Base-by-base conservation (phyloP, 2,888 invertebrate genomes). In the Hoplodrina blanda region DNA sequence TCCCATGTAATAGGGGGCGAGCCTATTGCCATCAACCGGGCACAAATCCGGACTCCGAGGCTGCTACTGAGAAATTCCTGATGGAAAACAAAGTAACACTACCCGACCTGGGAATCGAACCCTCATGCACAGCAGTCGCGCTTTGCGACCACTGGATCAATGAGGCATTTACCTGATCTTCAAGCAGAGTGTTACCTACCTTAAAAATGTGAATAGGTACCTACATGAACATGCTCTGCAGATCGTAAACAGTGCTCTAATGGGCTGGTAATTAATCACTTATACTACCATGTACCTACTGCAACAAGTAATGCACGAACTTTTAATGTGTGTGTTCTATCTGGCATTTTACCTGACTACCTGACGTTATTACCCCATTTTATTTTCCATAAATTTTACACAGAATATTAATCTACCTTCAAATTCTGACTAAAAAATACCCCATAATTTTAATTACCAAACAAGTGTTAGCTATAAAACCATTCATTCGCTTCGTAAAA, bases 371-470 rank as follows among this genome's bases (percentile, higher is more conserved):
- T 59, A 50, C 41, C 13, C 33, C 50, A 37, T 60, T 74, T 62
- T 46, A 62, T 70, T 46, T 69, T 59, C 49, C 25, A 76, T 62
- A 69, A 75, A 69, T 69, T 61, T 49, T 20, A 53, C 56, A 52
- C 20, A 4, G 57, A 72, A 76, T 72, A 66, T 76, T 62, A 72
- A 73, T 78, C 56, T 46, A 57, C 37, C 61, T 62, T 62, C 25
- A 57, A 68, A 63, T 73, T 66, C 50, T 62, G 77, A 66, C 54
- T 54, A 76, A 80, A 63, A 80, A 84, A 77, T 78, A 69, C 78
- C 82, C 62, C 83, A 82, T 87, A 83, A 79, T 82, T 88, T 87
- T 85, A 84, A 88, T 88, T 86, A 81, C 77, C 67, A 69, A 76
- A 85, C 83, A 84, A 83, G 81, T 74, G 75, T 78, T 73, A 76